Evolutionary conservation across 2,888 invertebrate species (phyloP).

Genomic region (Ornithoptera priamus): DNA sequence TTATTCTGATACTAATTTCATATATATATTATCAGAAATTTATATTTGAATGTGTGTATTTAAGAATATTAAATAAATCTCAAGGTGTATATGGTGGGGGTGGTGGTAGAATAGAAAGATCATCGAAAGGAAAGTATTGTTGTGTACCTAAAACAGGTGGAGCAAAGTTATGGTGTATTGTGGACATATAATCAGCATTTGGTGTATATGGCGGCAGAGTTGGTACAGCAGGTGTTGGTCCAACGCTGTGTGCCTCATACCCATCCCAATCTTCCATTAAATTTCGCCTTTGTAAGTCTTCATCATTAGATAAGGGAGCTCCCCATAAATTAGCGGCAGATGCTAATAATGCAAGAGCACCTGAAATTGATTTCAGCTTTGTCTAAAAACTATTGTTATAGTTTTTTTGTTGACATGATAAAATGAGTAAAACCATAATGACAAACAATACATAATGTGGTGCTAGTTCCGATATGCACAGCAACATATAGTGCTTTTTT

Average conservation of each 20-base stretch:
- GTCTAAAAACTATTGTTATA: not conserved
- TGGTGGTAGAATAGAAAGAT: constrained; percentile 71
- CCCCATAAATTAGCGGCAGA: constrained; percentile 85
- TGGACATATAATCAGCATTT: constrained; percentile 59
- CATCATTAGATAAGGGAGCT: constrained; percentile 71
- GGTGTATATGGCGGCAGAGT: constrained; percentile 82
- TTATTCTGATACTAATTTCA: constrained; percentile 4
- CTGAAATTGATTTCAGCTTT: constrained; percentile 56
- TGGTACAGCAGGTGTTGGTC: constrained; percentile 79
- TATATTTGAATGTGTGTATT: constrained; percentile 3
- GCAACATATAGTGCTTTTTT: too few relatives aligned
- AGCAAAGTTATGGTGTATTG: constrained; percentile 56
- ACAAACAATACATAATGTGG: too few relatives aligned
- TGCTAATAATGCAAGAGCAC: constrained; percentile 83
- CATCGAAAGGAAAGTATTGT: constrained; percentile 74
- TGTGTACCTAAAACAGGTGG: constrained; percentile 66
- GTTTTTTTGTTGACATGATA: too few relatives aligned
- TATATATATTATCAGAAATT: constrained; percentile 17
- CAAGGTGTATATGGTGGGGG: constrained; percentile 79
- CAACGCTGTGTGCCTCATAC: constrained; percentile 80
- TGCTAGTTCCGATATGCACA: too few relatives aligned
- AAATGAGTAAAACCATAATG: too few relatives aligned
- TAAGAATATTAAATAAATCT: constrained; percentile 30
- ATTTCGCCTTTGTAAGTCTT: constrained; percentile 75
- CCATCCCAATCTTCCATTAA: constrained; percentile 83